phyloP scores from a whole-genome alignment of 2,888 invertebrate genomes.

The Cryptocheilus praepositus region DNA sequence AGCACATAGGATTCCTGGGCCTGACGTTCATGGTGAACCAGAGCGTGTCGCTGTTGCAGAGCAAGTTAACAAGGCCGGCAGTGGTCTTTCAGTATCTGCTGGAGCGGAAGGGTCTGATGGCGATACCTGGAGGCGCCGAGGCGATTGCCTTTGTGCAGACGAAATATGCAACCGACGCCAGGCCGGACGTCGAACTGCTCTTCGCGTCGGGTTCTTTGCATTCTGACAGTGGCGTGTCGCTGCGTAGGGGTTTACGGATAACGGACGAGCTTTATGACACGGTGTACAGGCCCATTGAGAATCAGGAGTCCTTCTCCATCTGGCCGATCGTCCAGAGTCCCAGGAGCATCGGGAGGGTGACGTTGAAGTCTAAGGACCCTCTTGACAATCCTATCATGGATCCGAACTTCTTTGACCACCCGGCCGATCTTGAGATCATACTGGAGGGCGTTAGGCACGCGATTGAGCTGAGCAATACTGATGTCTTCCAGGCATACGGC shows the following conservation, averaged over 20 bases:
- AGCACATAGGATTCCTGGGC: conserved; percentile 82
- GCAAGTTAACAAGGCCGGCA: conserved; percentile 55
- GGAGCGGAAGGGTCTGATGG: conserved; percentile 68
- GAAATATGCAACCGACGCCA: conserved; percentile 70
- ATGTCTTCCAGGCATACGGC: conserved; percentile 75
- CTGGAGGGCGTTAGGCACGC: conserved; percentile 78
- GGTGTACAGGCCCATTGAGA: conserved; percentile 74
- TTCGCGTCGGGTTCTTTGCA: conserved; percentile 76
- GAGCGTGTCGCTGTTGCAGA: conserved; percentile 77
- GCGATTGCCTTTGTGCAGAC: conserved; percentile 74
- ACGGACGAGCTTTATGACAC: conserved; percentile 72
- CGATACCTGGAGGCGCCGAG: conserved; percentile 75
- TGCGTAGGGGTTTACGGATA: conserved; percentile 67
- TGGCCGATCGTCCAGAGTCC: conserved; percentile 85
- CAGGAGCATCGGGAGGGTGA: conserved; percentile 81
- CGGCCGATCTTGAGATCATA: conserved; percentile 71
- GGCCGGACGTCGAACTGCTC: conserved; percentile 75
- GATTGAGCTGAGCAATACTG: conserved; percentile 75
- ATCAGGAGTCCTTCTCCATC: conserved; percentile 75
- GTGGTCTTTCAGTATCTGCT: conserved; percentile 69
- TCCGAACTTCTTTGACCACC: conserved; percentile 87
- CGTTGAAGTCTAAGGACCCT: conserved; percentile 84
- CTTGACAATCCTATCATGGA: conserved; percentile 84
- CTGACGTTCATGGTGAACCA: conserved; percentile 81
- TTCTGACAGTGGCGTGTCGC: conserved; percentile 74